Conservation (phyloP, 2,113 vertebrate species). For the Pangasianodon gigas region DNA sequence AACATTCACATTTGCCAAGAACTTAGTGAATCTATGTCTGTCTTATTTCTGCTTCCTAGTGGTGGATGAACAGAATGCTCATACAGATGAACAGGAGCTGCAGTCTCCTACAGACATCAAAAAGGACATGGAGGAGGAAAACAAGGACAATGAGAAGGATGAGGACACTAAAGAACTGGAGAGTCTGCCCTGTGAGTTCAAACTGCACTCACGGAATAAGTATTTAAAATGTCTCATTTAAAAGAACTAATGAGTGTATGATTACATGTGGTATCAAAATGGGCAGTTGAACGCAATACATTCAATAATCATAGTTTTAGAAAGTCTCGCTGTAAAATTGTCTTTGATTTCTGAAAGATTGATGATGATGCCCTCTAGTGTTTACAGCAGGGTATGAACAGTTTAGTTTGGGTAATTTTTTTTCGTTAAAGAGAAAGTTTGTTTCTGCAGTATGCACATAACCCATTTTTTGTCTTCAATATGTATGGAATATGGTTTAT, state of each 20-base stretch:
- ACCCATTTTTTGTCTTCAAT: neutral
- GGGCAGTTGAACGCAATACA: neutral
- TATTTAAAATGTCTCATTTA: neutral
- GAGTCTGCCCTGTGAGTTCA: conserved; percentile 73
- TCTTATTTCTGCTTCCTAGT: conserved; percentile 69
- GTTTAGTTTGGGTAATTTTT: too few relatives aligned
- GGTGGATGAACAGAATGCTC: conserved; percentile 89
- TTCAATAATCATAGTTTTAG: neutral
- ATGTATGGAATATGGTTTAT: neutral
- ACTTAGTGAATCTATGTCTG: neutral
- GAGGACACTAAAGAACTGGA: conserved; percentile 87
- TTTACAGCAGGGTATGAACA: neutral
- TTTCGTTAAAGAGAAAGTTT: neutral
- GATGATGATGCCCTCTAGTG: conserved; percentile 36
- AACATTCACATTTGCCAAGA: neutral
- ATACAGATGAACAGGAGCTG: conserved; percentile 79
- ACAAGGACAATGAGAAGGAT: conserved; percentile 87
- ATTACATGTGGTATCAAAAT: neutral
- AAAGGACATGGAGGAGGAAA: conserved; percentile 84
- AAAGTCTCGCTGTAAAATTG: neutral
- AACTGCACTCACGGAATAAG: neutral
- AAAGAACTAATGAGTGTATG: neutral
- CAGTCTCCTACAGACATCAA: conserved; percentile 78
- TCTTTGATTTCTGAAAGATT: neutral
- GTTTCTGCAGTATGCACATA: neutral